Evolutionary conservation across 1,140 invertebrate species (phyloP).

Genomic region (Drosophila melanogaster): DNA sequence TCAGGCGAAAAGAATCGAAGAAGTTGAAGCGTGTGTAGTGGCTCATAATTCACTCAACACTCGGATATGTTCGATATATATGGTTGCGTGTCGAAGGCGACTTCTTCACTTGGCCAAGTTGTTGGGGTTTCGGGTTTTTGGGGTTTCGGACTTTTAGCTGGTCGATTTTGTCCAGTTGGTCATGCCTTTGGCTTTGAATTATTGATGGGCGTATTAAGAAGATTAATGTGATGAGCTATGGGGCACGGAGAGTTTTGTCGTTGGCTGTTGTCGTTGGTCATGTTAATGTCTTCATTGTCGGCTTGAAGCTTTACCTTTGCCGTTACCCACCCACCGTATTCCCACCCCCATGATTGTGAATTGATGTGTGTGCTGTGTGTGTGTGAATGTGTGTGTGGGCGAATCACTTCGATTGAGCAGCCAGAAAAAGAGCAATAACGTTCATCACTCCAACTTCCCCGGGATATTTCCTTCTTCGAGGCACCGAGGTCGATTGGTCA

Average conservation of each 20-base stretch:
- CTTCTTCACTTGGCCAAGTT: constrained; percentile 60
- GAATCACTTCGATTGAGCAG: constrained; percentile 59
- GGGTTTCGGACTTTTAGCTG: constrained; percentile 5
- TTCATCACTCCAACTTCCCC: constrained; percentile 59
- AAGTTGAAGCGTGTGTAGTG: constrained; percentile 44
- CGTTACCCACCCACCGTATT: constrained; percentile 21
- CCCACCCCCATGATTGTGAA: constrained; percentile 14
- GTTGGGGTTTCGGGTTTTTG: constrained; percentile 12
- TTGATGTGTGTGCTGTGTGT: constrained; percentile 17
- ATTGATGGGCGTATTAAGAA: constrained; percentile 83
- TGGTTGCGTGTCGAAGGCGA: constrained; percentile 62
- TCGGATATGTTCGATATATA: constrained; percentile 43
- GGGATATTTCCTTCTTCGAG: constrained; percentile 19
- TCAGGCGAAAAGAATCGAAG: constrained; percentile 39
- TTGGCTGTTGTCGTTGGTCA: constrained; percentile 72
- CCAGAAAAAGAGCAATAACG: constrained; percentile 68
- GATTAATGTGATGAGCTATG: constrained; percentile 80
- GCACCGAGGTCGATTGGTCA: constrained; percentile 74
- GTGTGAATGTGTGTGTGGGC: constrained; percentile 23
- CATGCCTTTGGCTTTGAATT: constrained; percentile 80
- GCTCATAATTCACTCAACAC: constrained; percentile 78
- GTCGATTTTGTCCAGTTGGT: constrained; percentile 49
- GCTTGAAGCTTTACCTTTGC: constrained; percentile 73
- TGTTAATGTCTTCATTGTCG: constrained; percentile 83
- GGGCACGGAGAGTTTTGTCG: constrained; percentile 72